A percentile compares a stretch with the other conserved stretches of the same genome.
Conservation (phyloP, 92 coral and sea anemone genomes). For the Parazoanthus darwini region DNA sequence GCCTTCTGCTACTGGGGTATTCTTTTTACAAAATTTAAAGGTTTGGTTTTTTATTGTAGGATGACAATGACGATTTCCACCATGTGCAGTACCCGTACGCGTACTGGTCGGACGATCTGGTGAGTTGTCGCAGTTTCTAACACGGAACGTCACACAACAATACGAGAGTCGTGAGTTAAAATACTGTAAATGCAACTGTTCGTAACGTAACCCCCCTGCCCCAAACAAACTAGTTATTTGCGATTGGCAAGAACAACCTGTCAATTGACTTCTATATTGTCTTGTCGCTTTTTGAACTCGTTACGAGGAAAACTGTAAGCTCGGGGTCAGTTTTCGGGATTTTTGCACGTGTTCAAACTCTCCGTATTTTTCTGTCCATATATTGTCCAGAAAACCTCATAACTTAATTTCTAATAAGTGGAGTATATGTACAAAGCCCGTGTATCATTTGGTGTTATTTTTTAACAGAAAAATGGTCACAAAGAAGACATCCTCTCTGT, state of each 20-base stretch:
- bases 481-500: constrained; percentile 92
- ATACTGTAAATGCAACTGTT: too few relatives aligned
- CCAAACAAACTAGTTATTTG: neutral
- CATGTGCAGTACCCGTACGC: constrained; percentile 94
- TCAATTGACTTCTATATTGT: too few relatives aligned
- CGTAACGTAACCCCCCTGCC: too few relatives aligned
- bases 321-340: neutral
- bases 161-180: neutral
- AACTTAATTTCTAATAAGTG: neutral
- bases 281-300: neutral
- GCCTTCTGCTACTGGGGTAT: too few relatives aligned
- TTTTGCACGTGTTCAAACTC: neutral
- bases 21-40: too few relatives aligned
- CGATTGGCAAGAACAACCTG: neutral
- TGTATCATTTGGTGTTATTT: neutral
- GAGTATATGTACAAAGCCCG: neutral
- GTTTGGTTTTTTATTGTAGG: too few relatives aligned
- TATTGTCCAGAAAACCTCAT: neutral
- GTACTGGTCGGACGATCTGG: constrained; percentile 98
- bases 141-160: neutral
- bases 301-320: too few relatives aligned
- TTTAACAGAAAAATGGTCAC: constrained; percentile 84
- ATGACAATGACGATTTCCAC: constrained; percentile 87
- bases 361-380: neutral
- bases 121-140: constrained; percentile 39